Base-by-base conservation (phyloP, 1,140 invertebrate genomes). In the Drosophila gunungcola region DNA sequence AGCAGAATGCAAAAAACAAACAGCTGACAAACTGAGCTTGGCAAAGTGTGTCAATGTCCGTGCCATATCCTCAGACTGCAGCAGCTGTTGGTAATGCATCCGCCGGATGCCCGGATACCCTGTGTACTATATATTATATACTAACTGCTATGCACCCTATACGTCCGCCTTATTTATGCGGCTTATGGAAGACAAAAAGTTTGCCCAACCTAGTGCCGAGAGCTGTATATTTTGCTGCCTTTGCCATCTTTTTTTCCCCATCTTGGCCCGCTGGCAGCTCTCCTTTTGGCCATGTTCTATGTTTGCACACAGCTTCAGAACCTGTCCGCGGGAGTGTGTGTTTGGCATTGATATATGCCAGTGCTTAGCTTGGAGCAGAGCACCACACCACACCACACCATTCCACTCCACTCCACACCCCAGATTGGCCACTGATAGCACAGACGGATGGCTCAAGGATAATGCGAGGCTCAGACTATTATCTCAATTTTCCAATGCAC, bases 1-100 rank as follows among this genome's bases (percentile, higher is more conserved):
- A 41, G 51, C 74, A 55, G 41, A 61, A 77, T 69, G 52, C 54
- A 76, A 76, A 68, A 76, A 76, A 68, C 54, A 53, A 64, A 75
- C 53, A 68, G 45, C 73, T 53, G 51, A 57, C 63, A 62, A 16
- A 48, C 68, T 52, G 62, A 16, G 41, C 68, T 52, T 54, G 41
- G 62, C 52, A 76, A 77, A 77, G 63, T 77, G 73, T 69, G 73
- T 77, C 74, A 77, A 61, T 68, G 62, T 27, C 58, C 53, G 38
- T 21, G 51, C 38, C 25, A 32, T 12, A 57, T 36, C 60, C 63
- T 43, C 48, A 21, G 13, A 21, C 32, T 36, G 64, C 45, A 43
- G 64, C 73, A 64, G 73, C 73, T 54, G 73, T 61, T 60, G 67
- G 11, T 34, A 57, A 48, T 68, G 69, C 70, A 73, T 9, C 12